These are phyloP conservation scores for Pollenia angustigena DNA, from an alignment of 2,888 invertebrate species.

Conservation along the genomic window DNA sequence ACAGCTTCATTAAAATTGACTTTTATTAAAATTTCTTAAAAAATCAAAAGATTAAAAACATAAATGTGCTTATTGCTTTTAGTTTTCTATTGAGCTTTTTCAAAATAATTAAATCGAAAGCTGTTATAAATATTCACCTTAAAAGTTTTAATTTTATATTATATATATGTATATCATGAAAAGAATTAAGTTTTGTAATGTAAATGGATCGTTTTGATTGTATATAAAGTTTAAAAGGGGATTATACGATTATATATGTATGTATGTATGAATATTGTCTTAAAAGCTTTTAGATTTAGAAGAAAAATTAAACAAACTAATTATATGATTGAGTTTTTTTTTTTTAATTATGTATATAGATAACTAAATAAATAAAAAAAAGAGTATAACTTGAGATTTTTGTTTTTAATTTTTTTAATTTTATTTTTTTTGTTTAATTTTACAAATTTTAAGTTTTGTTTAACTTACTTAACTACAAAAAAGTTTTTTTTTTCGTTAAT, in stretches of 20 bases:
- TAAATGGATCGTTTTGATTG: conserved; percentile 33
- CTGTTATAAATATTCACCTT: not conserved
- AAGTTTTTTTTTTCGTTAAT: conserved; percentile 41
- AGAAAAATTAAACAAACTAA: conserved; percentile 43
- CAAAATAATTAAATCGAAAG: not conserved
- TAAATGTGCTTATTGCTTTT: conserved; percentile 7
- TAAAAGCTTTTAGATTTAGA: conserved; percentile 55
- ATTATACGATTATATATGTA: conserved; percentile 19
- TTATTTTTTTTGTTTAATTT: conserved; percentile 9
- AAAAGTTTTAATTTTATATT: not conserved
- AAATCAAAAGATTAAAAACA: not conserved
- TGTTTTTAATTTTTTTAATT: conserved; percentile 3
- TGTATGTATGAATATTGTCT: conserved; percentile 55
- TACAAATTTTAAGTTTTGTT: conserved; percentile 17
- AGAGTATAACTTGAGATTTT: conserved; percentile 13
- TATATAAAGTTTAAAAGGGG: conserved; percentile 29
- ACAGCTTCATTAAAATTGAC: no score
- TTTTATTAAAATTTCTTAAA: not conserved
- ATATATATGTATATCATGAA: not conserved
- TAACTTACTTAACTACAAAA: conserved; percentile 68
- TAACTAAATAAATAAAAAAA: conserved; percentile 21
- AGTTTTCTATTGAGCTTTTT: conserved; percentile 7
- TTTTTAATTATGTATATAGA: conserved; percentile 5
- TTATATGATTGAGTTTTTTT: conserved; percentile 11
- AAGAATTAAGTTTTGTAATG: not conserved